Evolutionary conservation across 2,797 vertebrate species (phyloP).

Genomic region (Nannoperca australis): DNA sequence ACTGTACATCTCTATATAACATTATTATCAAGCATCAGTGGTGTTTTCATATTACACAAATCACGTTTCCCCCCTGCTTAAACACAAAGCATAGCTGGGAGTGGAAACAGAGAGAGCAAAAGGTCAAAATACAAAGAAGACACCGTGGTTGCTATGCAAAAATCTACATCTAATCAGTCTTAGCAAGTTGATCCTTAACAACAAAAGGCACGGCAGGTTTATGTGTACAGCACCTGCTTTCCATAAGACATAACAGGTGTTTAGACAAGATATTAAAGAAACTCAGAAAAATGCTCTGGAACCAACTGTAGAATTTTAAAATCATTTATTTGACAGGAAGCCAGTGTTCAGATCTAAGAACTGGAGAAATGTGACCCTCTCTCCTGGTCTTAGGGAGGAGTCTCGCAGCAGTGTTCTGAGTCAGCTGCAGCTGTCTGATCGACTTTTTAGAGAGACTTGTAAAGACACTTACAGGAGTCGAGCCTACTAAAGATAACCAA

Average conservation of each 20-base stretch:
- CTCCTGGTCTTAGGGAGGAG: background rate
- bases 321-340: background rate
- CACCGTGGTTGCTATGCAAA: background rate
- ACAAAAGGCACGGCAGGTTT: background rate
- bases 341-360: background rate
- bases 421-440: too few relatives aligned
- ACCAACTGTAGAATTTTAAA: constrained; percentile 1
- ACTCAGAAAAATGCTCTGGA: background rate
- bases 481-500: background rate
- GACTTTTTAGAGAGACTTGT: background rate
- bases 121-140: background rate
- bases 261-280: background rate
- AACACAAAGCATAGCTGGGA: background rate
- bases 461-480: background rate
- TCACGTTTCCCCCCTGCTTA: background rate
- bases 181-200: background rate
- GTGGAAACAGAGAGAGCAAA: background rate
- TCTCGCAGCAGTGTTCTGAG: too few relatives aligned
- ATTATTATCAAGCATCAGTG: background rate
- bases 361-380: background rate
- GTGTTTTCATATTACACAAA: background rate
- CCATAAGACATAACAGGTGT: background rate
- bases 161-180: background rate
- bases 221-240: background rate
- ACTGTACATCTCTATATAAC: background rate